Conservation (phyloP, 2,888 invertebrate species). For the Trichacis sp. region DNA sequence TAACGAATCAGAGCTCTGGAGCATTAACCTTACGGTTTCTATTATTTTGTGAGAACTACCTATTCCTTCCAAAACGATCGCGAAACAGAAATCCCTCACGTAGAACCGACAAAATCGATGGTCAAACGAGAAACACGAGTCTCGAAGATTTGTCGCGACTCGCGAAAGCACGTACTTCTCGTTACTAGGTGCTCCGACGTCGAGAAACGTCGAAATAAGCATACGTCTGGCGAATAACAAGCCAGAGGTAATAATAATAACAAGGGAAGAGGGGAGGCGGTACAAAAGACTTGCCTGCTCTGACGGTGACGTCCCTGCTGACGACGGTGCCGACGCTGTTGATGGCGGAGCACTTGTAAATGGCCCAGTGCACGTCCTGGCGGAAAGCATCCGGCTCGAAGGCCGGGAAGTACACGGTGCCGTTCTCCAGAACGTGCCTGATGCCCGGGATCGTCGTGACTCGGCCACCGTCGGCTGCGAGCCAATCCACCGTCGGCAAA, state of each 20-base stretch:
- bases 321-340: slow-evolving; percentile 72
- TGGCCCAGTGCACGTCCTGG: slow-evolving; percentile 73
- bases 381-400: slow-evolving; percentile 73
- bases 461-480: slow-evolving; percentile 71
- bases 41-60: no score
- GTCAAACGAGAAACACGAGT: no score
- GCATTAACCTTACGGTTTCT: no score
- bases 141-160: slow-evolving; percentile 3
- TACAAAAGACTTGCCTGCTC: slow-evolving; percentile 69
- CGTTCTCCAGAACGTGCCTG: slow-evolving; percentile 71
- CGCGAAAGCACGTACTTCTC: slow-evolving; percentile 37
- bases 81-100: no score
- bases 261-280: slow-evolving; percentile 10
- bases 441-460: slow-evolving; percentile 71
- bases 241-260: slow-evolving; percentile 1
- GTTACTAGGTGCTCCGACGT: slow-evolving; percentile 14
- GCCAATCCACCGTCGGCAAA: slow-evolving; percentile 71
- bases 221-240: not conserved
- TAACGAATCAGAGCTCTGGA: no score
- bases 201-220: slow-evolving; percentile 5
- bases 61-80: no score
- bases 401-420: slow-evolving; percentile 72
- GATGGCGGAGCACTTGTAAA: slow-evolving; percentile 71
- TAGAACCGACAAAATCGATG: no score
- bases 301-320: slow-evolving; percentile 71